Evolutionary conservation across 2,113 vertebrate genomes (phyloP).

Genomic region (Vicugna pacos): DNA sequence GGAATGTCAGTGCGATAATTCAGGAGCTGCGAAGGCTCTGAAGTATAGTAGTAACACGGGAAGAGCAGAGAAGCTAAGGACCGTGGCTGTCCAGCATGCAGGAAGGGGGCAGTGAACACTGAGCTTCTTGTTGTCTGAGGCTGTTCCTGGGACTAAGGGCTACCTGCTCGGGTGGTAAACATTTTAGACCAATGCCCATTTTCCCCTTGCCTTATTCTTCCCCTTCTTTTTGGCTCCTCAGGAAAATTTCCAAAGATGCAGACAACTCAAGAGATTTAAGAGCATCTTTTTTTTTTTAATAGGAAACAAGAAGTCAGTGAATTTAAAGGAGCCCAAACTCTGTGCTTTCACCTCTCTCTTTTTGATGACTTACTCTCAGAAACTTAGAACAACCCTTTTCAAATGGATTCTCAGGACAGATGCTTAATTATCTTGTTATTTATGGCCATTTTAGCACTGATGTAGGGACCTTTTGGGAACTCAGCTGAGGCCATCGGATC

Average conservation of each 20-base stretch:
- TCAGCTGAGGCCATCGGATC: slow-evolving; percentile 39
- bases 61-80: background rate
- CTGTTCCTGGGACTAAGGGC: background rate
- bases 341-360: background rate
- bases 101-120: background rate
- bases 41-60: background rate
- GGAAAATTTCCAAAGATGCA: background rate
- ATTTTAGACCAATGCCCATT: background rate
- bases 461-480: slow-evolving; percentile 43
- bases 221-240: background rate
- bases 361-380: slow-evolving; percentile 57
- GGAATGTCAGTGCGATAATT: background rate
- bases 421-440: slow-evolving; percentile 74
- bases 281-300: background rate
- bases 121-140: background rate
- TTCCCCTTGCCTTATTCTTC: background rate
- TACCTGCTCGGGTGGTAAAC: background rate
- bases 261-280: background rate
- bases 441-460: slow-evolving; percentile 72
- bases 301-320: background rate
- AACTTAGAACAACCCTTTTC: slow-evolving; percentile 51
- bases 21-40: background rate
- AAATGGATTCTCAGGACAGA: slow-evolving; percentile 43
- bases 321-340: background rate
- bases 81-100: accelerated